Evolutionary conservation across 2,888 invertebrate species (phyloP), one percentile per base, ranked within the genome.

Genomic region (Sericinus montela): DNA sequence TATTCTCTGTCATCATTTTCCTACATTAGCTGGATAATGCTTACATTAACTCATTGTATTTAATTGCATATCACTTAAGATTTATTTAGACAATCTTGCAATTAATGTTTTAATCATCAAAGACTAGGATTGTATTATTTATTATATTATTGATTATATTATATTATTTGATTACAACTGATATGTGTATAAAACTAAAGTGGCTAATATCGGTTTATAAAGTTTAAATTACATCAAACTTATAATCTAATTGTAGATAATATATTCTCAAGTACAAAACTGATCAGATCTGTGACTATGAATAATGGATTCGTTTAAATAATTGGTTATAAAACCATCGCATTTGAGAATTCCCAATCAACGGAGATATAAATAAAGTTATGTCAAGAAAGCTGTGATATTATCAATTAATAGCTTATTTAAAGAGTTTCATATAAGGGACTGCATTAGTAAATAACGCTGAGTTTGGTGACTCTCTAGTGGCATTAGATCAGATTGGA

Each of bases 21-120:
- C 58, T 41, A 48, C 64, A 67, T 72, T 83, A 80, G 78, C 70
- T 73, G 61, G 64, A 40, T 60, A 66, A 67, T 55, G 60, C 52
- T 48, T 52, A 75, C 84, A 83, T 80, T 83, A 73, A 86, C 81
- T 85, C 85, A 84, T 80, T 80, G 74, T 73, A 75, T 81, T 73
- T 75, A 77, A 80, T 80, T 76, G 72, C 67, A 63, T 54, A 57
- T 65, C 72, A 79, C 81, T 85, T 67, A 69, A 84, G 80, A 72
- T 73, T 78, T 81, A 76, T 80, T 82, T 78, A 76, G 70, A 82
- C 86, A 76, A 88, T 86, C 81, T 80, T 67, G 66, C 58, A 59
- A 69, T 65, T 75, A 75, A 75, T 80, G 79, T 80, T 75, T 75
- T 76, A 72, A 66, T 70, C 62, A 59, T 69, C 60, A 73, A 77